These are phyloP conservation scores for human DNA, from an alignment of 2,113 vertebrate genomes.

Conservation along the genomic window DNA sequence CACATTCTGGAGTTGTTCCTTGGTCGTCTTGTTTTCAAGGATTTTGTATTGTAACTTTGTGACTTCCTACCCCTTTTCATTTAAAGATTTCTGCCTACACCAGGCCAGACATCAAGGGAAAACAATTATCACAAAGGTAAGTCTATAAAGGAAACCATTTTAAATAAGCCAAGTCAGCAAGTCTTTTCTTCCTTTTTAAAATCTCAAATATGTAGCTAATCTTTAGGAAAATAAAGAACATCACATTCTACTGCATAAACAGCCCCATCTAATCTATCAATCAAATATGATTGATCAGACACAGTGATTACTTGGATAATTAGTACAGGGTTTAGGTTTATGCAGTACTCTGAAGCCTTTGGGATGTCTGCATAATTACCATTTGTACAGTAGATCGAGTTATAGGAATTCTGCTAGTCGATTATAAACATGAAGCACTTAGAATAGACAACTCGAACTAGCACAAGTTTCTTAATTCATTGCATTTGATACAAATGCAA, in stretches of 20 bases:
- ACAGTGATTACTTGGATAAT: slow-evolving; percentile 83
- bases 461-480: slow-evolving; percentile 71
- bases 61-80: slow-evolving; percentile 67
- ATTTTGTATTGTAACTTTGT: background rate
- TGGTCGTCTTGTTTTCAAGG: slow-evolving; percentile 58
- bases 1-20: slow-evolving; percentile 67
- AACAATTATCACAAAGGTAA: slow-evolving; percentile 76
- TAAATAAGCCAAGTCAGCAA: slow-evolving; percentile 71
- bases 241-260: slow-evolving; percentile 78
- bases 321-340: slow-evolving; percentile 79
- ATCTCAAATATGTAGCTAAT: slow-evolving; percentile 68
- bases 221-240: slow-evolving; percentile 78
- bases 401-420: slow-evolving; percentile 83
- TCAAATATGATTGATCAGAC: slow-evolving; percentile 84
- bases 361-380: slow-evolving; percentile 80
- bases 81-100: background rate
- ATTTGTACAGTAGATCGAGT: slow-evolving; percentile 76
- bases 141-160: slow-evolving; percentile 78
- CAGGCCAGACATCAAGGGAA: slow-evolving; percentile 65
- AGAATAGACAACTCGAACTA: slow-evolving; percentile 61
- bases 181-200: slow-evolving; percentile 65
- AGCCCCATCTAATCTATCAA: slow-evolving; percentile 81
- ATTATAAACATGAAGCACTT: slow-evolving; percentile 70
- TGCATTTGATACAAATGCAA: slow-evolving; percentile 68
- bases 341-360: slow-evolving; percentile 72